Evolutionary conservation across 2,888 invertebrate species (phyloP).

Genomic region (Ecliptopera silaceata): DNA sequence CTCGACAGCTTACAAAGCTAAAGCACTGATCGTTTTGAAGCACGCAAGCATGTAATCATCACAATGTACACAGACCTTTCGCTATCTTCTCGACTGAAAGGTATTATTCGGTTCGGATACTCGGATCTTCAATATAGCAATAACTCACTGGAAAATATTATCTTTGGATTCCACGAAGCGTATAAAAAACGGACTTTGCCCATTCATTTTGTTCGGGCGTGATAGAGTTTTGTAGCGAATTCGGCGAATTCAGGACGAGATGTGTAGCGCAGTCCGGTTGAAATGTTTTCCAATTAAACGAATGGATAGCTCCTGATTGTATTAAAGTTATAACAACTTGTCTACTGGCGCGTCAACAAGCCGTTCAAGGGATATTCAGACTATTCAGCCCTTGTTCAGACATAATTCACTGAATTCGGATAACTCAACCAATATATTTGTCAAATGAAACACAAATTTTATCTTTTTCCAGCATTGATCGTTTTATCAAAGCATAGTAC

Average conservation of each 20-base stretch:
- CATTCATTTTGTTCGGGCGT: slow-evolving; percentile 31
- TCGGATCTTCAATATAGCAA: slow-evolving; percentile 19
- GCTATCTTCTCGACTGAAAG: slow-evolving; percentile 18
- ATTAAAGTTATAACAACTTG: slow-evolving; percentile 49
- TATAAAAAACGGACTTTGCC: slow-evolving; percentile 28
- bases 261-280: slow-evolving; percentile 37
- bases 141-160: slow-evolving; percentile 26
- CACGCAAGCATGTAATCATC: neutral
- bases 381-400: neutral
- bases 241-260: slow-evolving; percentile 39
- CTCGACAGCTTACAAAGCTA: too few species aligned
- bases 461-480: too few species aligned
- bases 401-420: neutral
- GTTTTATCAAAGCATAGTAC: too few species aligned
- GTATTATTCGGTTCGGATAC: slow-evolving; percentile 13
- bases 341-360: slow-evolving; percentile 34
- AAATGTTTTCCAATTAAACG: slow-evolving; percentile 57
- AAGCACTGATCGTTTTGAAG: too few species aligned
- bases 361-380: slow-evolving; percentile 14
- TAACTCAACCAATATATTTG: neutral
- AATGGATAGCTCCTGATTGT: slow-evolving; percentile 44
- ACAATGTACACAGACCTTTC: slow-evolving; percentile 7
- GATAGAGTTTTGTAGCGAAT: slow-evolving; percentile 26
- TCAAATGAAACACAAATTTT: neutral
- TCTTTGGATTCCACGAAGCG: slow-evolving; percentile 20